A percentile compares a stretch with the other conserved stretches of the same genome.
Conservation (phyloP, 2,113 vertebrate genomes). For the Ictidomys tridecemlineatus region DNA sequence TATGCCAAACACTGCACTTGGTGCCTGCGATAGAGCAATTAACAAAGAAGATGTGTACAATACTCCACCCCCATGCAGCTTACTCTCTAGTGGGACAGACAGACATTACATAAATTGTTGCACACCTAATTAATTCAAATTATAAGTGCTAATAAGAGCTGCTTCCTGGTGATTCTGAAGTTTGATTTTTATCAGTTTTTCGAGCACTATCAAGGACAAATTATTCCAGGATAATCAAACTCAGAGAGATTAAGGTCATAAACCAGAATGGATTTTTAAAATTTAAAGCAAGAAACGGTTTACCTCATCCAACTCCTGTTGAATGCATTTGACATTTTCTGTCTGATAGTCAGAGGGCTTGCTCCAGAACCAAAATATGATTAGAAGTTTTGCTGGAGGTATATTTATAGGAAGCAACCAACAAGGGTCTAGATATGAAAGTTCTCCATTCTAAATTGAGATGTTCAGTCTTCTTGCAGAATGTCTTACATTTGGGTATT, state of each 20-base stretch:
- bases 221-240: not conserved
- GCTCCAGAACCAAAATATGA: not conserved
- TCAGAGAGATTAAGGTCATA: slow-evolving; percentile 17
- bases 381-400: not conserved
- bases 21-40: not conserved
- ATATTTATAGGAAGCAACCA: not conserved
- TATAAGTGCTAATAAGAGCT: slow-evolving; percentile 35
- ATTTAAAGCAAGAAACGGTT: not conserved
- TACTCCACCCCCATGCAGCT: not conserved
- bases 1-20: not conserved
- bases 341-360: not conserved
- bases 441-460: not conserved
- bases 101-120: slow-evolving; percentile 6
- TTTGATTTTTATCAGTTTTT: slow-evolving; percentile 55
- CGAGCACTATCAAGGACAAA: not conserved
- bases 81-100: not conserved
- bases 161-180: not conserved
- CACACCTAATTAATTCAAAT: slow-evolving; percentile 22
- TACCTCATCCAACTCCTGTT: not conserved
- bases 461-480: not conserved
- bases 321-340: not conserved
- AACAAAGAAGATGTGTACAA: not conserved
- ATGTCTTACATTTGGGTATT: not conserved
- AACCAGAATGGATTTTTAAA: slow-evolving; percentile 28
- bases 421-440: not conserved